Conservation (phyloP, 2,888 invertebrate genomes). For the Eulithis testata region DNA sequence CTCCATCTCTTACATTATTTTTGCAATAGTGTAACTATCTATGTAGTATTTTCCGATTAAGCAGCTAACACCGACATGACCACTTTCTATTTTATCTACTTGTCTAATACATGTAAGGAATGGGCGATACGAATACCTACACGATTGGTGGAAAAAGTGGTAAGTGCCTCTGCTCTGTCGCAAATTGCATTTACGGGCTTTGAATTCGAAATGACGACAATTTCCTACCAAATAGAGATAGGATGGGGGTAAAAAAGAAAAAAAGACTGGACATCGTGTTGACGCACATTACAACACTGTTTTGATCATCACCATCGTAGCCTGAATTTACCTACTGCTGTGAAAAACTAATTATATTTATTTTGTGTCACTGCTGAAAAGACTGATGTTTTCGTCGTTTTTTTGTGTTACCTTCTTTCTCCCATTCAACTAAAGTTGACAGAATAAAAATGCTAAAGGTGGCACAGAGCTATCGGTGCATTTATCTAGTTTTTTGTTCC, state of each 20-base stretch:
- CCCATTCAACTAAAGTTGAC: too few species aligned
- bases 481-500: too few species aligned
- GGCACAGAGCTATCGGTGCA: too few species aligned
- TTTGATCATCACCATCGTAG: too few species aligned
- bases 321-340: too few species aligned
- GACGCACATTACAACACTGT: too few species aligned
- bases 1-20: too few species aligned
- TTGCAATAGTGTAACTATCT: background rate
- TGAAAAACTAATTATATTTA: too few species aligned
- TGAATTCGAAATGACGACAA: slow-evolving; percentile 12
- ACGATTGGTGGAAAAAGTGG: slow-evolving; percentile 23
- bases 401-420: too few species aligned
- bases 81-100: slow-evolving; percentile 58
- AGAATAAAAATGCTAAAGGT: too few species aligned
- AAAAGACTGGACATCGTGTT: background rate
- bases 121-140: slow-evolving; percentile 17
- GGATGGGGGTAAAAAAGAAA: background rate
- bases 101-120: slow-evolving; percentile 33
- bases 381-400: too few species aligned
- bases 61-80: slow-evolving; percentile 33
- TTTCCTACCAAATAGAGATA: background rate
- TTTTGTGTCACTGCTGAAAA: too few species aligned
- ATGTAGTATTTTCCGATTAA: slow-evolving; percentile 38
- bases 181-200: slow-evolving; percentile 18
- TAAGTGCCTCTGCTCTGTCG: slow-evolving; percentile 9